phyloP scores from a whole-genome alignment of 2,888 invertebrate genomes.

The Machimus atricapillus region DNA sequence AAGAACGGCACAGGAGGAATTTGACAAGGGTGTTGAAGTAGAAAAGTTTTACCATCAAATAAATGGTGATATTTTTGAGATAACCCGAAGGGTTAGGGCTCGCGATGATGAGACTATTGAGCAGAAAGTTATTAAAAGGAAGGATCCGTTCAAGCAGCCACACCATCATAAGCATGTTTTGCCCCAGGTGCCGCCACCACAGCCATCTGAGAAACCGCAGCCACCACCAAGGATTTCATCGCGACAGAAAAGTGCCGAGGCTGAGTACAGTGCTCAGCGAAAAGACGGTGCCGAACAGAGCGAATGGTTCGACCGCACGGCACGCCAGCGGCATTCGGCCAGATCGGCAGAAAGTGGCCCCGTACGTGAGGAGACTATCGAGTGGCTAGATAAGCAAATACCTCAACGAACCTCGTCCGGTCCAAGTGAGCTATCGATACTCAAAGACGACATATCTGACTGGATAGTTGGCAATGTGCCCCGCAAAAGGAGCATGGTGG shows the following conservation, averaged over 20 bases:
- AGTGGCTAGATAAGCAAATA: conserved; percentile 57
- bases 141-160: conserved; percentile 55
- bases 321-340: conserved; percentile 61
- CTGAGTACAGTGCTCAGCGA: conserved; percentile 47
- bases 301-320: conserved; percentile 61
- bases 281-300: conserved; percentile 49
- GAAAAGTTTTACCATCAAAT: conserved; percentile 63
- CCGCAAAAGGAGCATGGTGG: conserved; percentile 55
- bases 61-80: conserved; percentile 62
- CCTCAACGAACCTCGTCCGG: conserved; percentile 61
- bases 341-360: conserved; percentile 61
- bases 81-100: conserved; percentile 58
- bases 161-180: conserved; percentile 48
- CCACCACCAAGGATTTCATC: conserved; percentile 50
- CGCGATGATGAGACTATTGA: conserved; percentile 60
- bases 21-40: conserved; percentile 61
- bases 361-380: conserved; percentile 60
- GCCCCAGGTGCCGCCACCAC: conserved; percentile 42
- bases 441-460: conserved; percentile 60
- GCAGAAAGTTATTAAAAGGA: conserved; percentile 58
- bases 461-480: conserved; percentile 60
- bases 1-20: conserved; percentile 54
- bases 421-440: conserved; percentile 60
- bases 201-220: conserved; percentile 49
- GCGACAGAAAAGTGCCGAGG: conserved; percentile 52